Base-by-base conservation (phyloP, 2,797 vertebrate species). In the Melanotaenia maccullochi region DNA sequence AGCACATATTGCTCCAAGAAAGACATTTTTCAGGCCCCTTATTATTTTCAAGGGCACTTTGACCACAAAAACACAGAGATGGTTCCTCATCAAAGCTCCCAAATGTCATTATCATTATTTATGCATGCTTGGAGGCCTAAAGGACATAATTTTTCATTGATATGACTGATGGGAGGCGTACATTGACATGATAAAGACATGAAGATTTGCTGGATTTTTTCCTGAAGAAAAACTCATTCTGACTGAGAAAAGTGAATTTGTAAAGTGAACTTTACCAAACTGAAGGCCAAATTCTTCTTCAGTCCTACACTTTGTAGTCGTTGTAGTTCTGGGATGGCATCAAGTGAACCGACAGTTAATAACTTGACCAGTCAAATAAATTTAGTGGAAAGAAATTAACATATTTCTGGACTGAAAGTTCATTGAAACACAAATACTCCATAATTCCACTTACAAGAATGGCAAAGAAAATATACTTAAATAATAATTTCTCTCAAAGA, bases 81-180 rank as follows among this genome's bases (percentile, higher is more conserved):
- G 76, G 89, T 82, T 85, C 88, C 87, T 88, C 87, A 85, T 90
- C 85, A 76, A 80, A 85, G 87, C 76, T 74, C 68, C 65, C 75
- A 67, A 62, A 78, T 82, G 89, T 86, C 87, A 93, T 93, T 91
- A 93, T 90, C 84, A 89, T 93, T 91, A 93, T 90, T 94, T 90
- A 93, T 93, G 85, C 78, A 89, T 82, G 85, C 87, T 89, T 65
- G 70, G 79, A 73, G 65, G 65, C 71, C 63, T 56, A 60, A 81
- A 59, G 54, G 67, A 76, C 76, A 75, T 81, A 71, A 90, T 90
- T 83, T 78, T 58, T 83, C 76, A 70, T 61, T 14, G 49, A 80
- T 71, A 65, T 80, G 84, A 85, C 60, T 65, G 78, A 88, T 78
- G 40, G 68, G 51, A 49, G 67, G 33, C 57, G 56, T 76, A 32